phyloP scores from a whole-genome alignment of 2,888 invertebrate genomes.

The Aporophyla nigra region DNA sequence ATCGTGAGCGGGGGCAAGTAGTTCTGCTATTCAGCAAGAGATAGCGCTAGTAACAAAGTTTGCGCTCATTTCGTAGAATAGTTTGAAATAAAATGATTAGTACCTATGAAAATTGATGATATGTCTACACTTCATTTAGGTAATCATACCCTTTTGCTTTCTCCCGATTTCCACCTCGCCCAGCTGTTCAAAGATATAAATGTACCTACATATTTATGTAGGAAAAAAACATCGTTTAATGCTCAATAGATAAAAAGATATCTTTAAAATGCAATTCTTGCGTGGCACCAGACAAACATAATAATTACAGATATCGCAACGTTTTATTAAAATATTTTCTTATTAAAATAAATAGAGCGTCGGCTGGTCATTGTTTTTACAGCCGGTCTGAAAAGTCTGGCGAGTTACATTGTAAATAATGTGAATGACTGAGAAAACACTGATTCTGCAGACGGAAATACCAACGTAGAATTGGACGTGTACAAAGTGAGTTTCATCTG shows the following conservation, averaged over 20 bases:
- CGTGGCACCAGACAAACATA: background rate
- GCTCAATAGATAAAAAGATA: background rate
- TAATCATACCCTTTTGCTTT: background rate
- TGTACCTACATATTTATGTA: too few relatives aligned
- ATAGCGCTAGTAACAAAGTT: conserved; percentile 63
- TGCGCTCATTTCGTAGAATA: background rate
- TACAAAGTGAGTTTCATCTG: background rate
- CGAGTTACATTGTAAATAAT: conserved; percentile 26
- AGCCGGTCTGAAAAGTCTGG: conserved; percentile 39
- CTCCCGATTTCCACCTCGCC: background rate
- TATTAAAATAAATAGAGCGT: conserved; percentile 19
- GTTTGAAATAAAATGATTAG: background rate
- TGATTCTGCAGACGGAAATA: background rate
- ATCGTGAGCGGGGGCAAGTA: conserved; percentile 8
- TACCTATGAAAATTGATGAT: background rate
- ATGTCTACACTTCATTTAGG: background rate
- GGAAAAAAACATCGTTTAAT: background rate
- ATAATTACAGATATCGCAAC: background rate
- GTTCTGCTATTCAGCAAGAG: conserved; percentile 65
- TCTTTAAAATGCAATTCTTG: too few relatives aligned
- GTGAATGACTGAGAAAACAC: conserved; percentile 11
- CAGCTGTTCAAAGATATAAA: background rate
- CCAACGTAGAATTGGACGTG: background rate
- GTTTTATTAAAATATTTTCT: conserved; percentile 29
- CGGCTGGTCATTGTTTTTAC: conserved; percentile 38